These are phyloP conservation scores for Choreutis nemorana DNA, from an alignment of 2,888 invertebrate genomes.

Conservation along the genomic window DNA sequence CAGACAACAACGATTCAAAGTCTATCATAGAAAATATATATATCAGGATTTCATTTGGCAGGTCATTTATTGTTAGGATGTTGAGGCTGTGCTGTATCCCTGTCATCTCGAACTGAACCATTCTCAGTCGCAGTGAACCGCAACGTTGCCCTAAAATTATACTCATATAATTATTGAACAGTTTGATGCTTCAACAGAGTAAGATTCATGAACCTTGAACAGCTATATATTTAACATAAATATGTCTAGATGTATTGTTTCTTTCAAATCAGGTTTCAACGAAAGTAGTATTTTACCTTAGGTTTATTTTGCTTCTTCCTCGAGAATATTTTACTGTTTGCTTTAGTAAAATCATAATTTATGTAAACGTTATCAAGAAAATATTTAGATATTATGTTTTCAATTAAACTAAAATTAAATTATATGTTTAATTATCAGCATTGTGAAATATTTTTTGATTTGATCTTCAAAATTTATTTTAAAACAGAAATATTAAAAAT, in stretches of 20 bases:
- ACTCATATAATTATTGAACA: conserved; percentile 2
- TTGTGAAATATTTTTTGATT: conserved; percentile 18
- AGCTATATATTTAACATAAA: no score
- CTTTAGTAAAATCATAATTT: conserved; percentile 59
- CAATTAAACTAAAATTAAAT: no score
- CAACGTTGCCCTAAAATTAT: conserved; percentile 30
- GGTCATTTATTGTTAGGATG: conserved; percentile 50
- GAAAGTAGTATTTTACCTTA: no score
- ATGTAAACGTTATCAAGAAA: conserved; percentile 23
- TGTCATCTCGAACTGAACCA: conserved; percentile 59
- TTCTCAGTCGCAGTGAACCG: conserved; percentile 26
- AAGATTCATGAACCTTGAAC: conserved; percentile 40
- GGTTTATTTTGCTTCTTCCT: conserved; percentile 41
- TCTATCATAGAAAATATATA: conserved; percentile 63
- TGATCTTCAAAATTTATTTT: conserved; percentile 26
- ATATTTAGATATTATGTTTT: no score
- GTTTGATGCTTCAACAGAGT: conserved; percentile 21
- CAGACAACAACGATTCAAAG: conserved; percentile 54
- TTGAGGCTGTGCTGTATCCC: conserved; percentile 33
- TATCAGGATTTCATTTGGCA: conserved; percentile 61
- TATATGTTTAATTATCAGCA: background rate
- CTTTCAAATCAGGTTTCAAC: no score
- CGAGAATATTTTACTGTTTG: conserved; percentile 45
- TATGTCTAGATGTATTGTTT: no score
- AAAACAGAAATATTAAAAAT: conserved; percentile 42